Base-by-base conservation (phyloP, 2,888 invertebrate genomes). In the Dorcus hopei region DNA sequence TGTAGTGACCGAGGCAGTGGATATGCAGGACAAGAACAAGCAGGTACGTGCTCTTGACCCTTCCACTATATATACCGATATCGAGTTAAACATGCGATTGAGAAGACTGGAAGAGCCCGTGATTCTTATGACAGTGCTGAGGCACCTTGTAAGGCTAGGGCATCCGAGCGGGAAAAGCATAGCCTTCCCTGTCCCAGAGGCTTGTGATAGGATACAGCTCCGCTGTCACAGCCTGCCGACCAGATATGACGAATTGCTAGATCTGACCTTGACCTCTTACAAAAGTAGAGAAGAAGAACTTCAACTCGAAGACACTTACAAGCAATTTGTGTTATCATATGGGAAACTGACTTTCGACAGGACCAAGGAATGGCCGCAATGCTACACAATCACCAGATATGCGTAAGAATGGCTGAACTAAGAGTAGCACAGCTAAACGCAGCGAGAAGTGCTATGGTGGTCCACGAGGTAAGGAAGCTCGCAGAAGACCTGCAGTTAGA, bases 151-250 rank as follows among this genome's bases (percentile, higher is more conserved):
- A 2, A 50, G 56, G 23, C 3, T 5, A 0, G 38, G 3, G 9
- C 54, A 58, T 38, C 23, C 33, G 3, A 42, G 19, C 9, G 58
- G 54, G 1, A 49, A 26, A 11, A 54, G 6, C 5, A 54, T 54
- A 11, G 45, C 52, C 7, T 58, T 54, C 42, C 49, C 54, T 6
- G 38, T 16, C 3, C 54, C 49, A 9, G 58, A 49, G 3, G 49
- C 58, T 9, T 48, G 52, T 7, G 57, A 53, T 39, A 43, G 57
- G 11, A 52, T 57, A 1, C 26, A 38, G 7, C 54, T 58, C 7
- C 48, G 11, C 9, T 23, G 49, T 23, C 26, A 9, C 9, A 39
- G 39, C 9, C 7, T 49, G 2, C 49, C 54, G n/a, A 49, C 49
- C 1, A 50, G 42, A 2, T 9, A 3, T 1, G 23, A 38, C 2